Evolutionary conservation across 2,888 invertebrate species (phyloP).

Genomic region (Nomada hirtipes): DNA sequence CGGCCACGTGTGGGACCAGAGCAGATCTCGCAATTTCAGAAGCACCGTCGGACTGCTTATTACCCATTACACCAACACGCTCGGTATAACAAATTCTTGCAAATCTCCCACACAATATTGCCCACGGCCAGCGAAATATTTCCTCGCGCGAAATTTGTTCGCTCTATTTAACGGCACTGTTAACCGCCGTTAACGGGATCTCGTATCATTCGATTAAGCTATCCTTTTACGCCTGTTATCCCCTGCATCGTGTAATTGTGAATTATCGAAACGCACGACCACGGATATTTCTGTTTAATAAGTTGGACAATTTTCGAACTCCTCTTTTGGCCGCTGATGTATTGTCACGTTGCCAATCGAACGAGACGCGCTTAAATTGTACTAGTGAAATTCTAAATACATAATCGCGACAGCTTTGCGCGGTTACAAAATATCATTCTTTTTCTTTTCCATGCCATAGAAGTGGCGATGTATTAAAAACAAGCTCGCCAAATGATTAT

Average conservation of each 20-base stretch:
- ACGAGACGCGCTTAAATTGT: too few relatives aligned
- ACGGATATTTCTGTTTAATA: too few relatives aligned
- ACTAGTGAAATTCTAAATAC: too few relatives aligned
- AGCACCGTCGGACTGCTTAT: conserved; percentile 83
- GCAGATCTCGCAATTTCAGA: conserved; percentile 84
- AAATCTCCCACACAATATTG: background rate
- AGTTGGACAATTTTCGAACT: too few relatives aligned
- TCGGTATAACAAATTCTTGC: conserved; percentile 79
- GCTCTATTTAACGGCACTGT: conserved; percentile 1
- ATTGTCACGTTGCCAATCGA: too few relatives aligned
- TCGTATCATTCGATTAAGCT: background rate
- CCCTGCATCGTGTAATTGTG: background rate
- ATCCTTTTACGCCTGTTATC: background rate
- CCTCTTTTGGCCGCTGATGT: too few relatives aligned
- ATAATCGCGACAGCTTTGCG: too few relatives aligned
- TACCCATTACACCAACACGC: conserved; percentile 82
- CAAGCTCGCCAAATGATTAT: too few relatives aligned
- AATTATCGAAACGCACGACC: background rate
- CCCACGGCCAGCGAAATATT: background rate
- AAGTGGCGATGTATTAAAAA: too few relatives aligned
- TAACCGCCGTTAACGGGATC: background rate
- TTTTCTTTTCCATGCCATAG: too few relatives aligned
- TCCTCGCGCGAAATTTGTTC: background rate
- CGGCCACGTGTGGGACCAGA: conserved; percentile 84
- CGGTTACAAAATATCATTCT: too few relatives aligned